A percentile compares a stretch with the other conserved stretches of the same genome.
Conservation (phyloP, 2,113 vertebrate species). For the Saimiri boliviensis region DNA sequence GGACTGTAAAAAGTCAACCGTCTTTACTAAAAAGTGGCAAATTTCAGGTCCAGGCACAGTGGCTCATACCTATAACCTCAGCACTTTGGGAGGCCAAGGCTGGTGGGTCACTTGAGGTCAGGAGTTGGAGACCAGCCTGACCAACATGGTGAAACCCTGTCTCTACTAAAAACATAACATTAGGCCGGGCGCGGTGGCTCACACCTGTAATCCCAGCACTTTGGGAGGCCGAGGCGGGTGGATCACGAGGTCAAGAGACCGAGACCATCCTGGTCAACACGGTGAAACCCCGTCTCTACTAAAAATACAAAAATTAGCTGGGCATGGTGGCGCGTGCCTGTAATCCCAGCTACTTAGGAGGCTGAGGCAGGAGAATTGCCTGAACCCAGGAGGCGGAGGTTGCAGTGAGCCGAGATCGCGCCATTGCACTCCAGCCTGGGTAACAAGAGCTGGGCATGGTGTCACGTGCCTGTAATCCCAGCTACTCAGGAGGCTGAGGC, state of each 20-base stretch:
- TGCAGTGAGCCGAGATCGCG: not conserved
- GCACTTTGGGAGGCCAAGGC: not conserved
- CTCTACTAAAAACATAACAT: not conserved
- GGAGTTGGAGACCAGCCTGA: not conserved
- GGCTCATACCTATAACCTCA: not conserved
- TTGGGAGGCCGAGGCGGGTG: no score
- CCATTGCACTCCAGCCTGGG: not conserved
- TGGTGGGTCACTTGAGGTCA: not conserved
- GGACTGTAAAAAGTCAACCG: not conserved
- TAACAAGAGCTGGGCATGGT: no score
- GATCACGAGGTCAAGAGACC: no score
- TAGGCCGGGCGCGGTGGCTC: no score
- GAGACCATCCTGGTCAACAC: no score
- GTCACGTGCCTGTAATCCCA: not conserved
- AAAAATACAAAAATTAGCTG: not conserved
- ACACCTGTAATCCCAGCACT: not conserved
- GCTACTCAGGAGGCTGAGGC: not conserved
- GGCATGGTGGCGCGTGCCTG: not conserved
- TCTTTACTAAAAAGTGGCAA: not conserved
- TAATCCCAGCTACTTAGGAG: not conserved
- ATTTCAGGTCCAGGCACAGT: not conserved
- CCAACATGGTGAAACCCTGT: not conserved
- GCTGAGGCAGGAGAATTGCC: not conserved
- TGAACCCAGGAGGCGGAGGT: fast-evolving
- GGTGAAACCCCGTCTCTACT: no score